phyloP scores from a whole-genome alignment of 1,140 invertebrate species.

The Drosophila rhopaloa region DNA sequence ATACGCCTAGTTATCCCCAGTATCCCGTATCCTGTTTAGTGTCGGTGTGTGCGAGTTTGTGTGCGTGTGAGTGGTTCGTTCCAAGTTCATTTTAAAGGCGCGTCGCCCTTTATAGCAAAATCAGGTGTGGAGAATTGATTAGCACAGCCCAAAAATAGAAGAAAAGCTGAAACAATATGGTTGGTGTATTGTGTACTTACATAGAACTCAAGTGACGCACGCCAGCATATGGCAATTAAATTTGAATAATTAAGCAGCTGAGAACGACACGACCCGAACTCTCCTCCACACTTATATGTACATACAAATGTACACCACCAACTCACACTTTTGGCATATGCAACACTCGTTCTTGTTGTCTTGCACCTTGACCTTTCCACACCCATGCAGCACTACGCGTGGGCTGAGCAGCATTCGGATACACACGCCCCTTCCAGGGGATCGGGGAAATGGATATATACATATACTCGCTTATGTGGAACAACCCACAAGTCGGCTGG shows the following conservation, averaged over 20 bases:
- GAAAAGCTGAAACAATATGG: slow-evolving; percentile 12
- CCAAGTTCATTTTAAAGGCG: slow-evolving; percentile 57
- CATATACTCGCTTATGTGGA: slow-evolving; percentile 5
- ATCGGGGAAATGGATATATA: neutral
- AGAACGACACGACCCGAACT: neutral
- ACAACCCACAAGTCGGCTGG: slow-evolving; percentile 34
- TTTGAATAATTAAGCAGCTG: slow-evolving; percentile 43
- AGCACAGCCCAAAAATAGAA: slow-evolving; percentile 22
- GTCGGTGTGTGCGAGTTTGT: slow-evolving; percentile 1
- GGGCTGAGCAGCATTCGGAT: slow-evolving; percentile 38
- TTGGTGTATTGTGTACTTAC: slow-evolving; percentile 4
- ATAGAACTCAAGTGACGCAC: slow-evolving; percentile 37
- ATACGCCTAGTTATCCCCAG: slow-evolving; percentile 18
- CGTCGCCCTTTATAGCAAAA: slow-evolving; percentile 29
- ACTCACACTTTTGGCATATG: neutral
- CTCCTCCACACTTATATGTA: neutral
- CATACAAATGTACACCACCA: neutral
- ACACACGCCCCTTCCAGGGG: slow-evolving; percentile 9
- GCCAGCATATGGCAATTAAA: slow-evolving; percentile 57
- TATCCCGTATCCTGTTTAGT: neutral
- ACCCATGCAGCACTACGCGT: slow-evolving; percentile 41
- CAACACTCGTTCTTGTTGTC: slow-evolving; percentile 34
- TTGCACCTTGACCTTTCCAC: slow-evolving; percentile 69
- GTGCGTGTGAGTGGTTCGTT: slow-evolving; percentile 8
- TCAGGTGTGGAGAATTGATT: slow-evolving; percentile 68